Evolutionary conservation across 2,797 vertebrate genomes (phyloP).

Genomic region (Arnoldichthys spilopterus): DNA sequence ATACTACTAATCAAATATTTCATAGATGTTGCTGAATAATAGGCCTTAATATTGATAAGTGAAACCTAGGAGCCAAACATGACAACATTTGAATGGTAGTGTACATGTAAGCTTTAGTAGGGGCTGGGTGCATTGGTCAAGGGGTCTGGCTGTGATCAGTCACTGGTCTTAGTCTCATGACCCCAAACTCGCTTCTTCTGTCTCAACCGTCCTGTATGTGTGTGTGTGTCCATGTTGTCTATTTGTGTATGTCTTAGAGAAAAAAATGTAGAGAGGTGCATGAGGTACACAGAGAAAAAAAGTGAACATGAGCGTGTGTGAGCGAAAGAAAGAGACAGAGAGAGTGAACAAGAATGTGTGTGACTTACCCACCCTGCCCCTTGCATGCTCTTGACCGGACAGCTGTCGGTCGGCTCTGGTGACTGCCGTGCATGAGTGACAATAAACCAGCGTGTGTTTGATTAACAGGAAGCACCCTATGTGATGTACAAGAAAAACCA

Average conservation of each 20-base stretch:
- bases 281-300: slow-evolving; percentile 9
- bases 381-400: slow-evolving; percentile 55
- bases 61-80: background rate
- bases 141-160: slow-evolving; percentile 70
- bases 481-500: slow-evolving; percentile 99
- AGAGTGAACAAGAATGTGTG: slow-evolving; percentile 41
- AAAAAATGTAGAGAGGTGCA: background rate
- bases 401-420: slow-evolving; percentile 45
- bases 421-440: slow-evolving; percentile 63
- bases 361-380: slow-evolving; percentile 48
- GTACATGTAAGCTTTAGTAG: slow-evolving; percentile 29
- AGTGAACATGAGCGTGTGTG: slow-evolving; percentile 25
- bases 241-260: slow-evolving; percentile 29
- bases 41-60: too few relatives aligned
- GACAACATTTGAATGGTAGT: too few relatives aligned
- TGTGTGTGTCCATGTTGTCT: slow-evolving; percentile 63
- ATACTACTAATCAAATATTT: too few relatives aligned
- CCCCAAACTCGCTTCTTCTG: slow-evolving; percentile 58
- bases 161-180: slow-evolving; percentile 68
- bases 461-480: slow-evolving; percentile 98
- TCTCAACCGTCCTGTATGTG: slow-evolving; percentile 45
- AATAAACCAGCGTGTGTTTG: slow-evolving; percentile 84
- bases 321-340: slow-evolving; percentile 57
- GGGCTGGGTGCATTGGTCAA: slow-evolving; percentile 65
- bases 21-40: too few relatives aligned